These are phyloP conservation scores for Triplophysa bombifrons DNA, from an alignment of 2,797 vertebrate species.

Conservation along the genomic window DNA sequence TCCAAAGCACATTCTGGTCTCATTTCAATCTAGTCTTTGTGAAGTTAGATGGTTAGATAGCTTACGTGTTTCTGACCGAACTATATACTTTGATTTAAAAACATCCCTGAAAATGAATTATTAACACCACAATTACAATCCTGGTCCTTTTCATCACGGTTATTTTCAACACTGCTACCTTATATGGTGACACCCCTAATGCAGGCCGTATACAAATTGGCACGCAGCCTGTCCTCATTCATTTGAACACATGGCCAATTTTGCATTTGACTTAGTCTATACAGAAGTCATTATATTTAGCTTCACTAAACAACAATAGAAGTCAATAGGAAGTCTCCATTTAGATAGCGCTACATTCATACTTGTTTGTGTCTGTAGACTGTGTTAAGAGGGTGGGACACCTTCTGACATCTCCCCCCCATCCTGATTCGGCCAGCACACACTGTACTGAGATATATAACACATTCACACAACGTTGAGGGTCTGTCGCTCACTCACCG, in stretches of 20 bases:
- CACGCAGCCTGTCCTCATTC: neutral
- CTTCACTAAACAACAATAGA: conserved; percentile 21
- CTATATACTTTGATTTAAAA: neutral
- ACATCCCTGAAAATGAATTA: too few species aligned
- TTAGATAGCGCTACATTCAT: neutral
- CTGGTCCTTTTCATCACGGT: too few species aligned
- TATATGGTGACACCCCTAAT: too few species aligned
- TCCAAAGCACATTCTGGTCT: neutral
- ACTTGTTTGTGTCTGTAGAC: neutral
- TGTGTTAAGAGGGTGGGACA: conserved; percentile 43
- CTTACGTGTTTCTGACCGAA: neutral
- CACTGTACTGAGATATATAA: conserved; percentile 52
- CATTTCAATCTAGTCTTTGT: neutral
- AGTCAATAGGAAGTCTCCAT: conserved; percentile 9
- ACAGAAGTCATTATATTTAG: conserved; percentile 24
- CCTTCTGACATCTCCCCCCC: conserved; percentile 43
- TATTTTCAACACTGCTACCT: too few species aligned
- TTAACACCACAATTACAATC: too few species aligned
- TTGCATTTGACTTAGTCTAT: neutral
- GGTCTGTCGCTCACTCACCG: conserved; percentile 75
- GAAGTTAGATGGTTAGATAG: neutral
- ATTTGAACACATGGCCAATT: conserved; percentile 6
- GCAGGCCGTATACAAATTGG: too few species aligned
- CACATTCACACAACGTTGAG: conserved; percentile 13
- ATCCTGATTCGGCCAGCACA: conserved; percentile 19